Evolutionary conservation across 2,797 vertebrate species (phyloP).

Genomic region (Tragopan temminckii): DNA sequence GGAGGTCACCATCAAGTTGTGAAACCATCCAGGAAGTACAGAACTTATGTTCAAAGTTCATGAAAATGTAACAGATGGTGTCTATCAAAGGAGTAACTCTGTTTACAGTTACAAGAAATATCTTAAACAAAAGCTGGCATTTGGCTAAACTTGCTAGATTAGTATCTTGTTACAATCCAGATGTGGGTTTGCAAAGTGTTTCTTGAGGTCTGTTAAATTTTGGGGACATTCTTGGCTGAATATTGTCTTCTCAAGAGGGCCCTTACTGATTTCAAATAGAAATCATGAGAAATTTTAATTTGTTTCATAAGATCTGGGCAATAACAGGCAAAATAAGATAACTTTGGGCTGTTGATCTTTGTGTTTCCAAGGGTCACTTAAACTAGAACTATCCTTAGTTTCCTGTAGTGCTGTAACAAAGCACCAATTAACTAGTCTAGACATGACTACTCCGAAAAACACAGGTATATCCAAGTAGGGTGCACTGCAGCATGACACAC

Average conservation of each 20-base stretch:
- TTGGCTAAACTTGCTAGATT: slow-evolving; percentile 34
- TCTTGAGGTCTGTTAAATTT: slow-evolving; percentile 24
- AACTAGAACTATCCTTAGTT: background rate
- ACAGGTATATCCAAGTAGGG: background rate
- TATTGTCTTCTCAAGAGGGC: background rate
- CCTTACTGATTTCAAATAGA: slow-evolving; percentile 49
- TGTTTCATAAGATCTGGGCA: slow-evolving; percentile 58
- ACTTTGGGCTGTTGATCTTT: background rate
- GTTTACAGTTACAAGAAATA: slow-evolving; percentile 47
- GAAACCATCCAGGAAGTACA: slow-evolving; percentile 42
- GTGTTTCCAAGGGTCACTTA: slow-evolving; percentile 8
- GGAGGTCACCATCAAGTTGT: slow-evolving; percentile 25
- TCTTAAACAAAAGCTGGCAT: slow-evolving; percentile 58
- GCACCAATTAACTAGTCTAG: slow-evolving; percentile 14
- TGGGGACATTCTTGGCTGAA: slow-evolving; percentile 47
- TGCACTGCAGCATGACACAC: background rate
- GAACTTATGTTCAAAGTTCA: slow-evolving; percentile 19
- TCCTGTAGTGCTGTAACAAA: background rate
- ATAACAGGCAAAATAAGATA: slow-evolving; percentile 29
- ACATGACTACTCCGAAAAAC: background rate
- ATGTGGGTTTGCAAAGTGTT: slow-evolving; percentile 20
- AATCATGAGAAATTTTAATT: slow-evolving; percentile 31
- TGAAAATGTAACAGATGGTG: slow-evolving; percentile 56
- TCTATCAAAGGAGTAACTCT: slow-evolving; percentile 43
- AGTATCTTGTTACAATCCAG: slow-evolving; percentile 43